A percentile compares a stretch with the other conserved stretches of the same genome.
Evolutionary conservation across 2,113 vertebrate species (phyloP).

Genomic region (Cariama cristata): DNA sequence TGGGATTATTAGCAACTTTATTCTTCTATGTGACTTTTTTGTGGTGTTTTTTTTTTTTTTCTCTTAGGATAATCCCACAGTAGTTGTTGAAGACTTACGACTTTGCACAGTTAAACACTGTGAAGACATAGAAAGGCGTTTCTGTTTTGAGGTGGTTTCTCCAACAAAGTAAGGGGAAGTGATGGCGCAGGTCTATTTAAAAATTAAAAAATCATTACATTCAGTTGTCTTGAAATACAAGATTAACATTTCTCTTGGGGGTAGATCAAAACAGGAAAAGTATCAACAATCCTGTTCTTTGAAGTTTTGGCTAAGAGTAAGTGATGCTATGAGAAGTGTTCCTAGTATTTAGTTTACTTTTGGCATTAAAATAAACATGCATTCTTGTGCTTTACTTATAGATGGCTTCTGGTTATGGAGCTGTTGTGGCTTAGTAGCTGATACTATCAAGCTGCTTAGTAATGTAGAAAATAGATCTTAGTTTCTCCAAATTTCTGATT

Average conservation of each 20-base stretch:
- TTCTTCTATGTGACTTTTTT: neutral
- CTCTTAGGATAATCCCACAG: conserved; percentile 91
- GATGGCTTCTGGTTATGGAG: neutral
- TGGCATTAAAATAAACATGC: neutral
- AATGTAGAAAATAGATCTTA: neutral
- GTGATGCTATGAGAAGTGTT: conserved; percentile 22
- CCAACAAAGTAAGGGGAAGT: conserved; percentile 92
- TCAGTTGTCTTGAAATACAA: neutral
- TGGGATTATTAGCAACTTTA: neutral
- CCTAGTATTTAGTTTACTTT: neutral
- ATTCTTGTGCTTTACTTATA: neutral
- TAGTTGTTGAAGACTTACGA: conserved; percentile 94
- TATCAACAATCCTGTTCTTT: conserved; percentile 3
- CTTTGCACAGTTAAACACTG: conserved; percentile 97
- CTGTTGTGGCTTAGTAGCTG: neutral
- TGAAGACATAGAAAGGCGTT: conserved; percentile 94
- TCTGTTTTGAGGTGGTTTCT: conserved; percentile 98
- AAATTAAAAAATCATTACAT: neutral
- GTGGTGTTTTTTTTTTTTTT: neutral
- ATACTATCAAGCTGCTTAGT: neutral
- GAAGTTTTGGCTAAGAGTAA: neutral
- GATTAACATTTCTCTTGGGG: neutral
- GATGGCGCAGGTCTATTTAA: neutral
- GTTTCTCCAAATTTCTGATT: neutral
- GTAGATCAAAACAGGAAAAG: neutral